Percentiles rank a stretch among this genome's conserved stretches.
Evolutionary conservation across 1,140 invertebrate genomes (phyloP).

Genomic region (Cotesia glomerata): DNA sequence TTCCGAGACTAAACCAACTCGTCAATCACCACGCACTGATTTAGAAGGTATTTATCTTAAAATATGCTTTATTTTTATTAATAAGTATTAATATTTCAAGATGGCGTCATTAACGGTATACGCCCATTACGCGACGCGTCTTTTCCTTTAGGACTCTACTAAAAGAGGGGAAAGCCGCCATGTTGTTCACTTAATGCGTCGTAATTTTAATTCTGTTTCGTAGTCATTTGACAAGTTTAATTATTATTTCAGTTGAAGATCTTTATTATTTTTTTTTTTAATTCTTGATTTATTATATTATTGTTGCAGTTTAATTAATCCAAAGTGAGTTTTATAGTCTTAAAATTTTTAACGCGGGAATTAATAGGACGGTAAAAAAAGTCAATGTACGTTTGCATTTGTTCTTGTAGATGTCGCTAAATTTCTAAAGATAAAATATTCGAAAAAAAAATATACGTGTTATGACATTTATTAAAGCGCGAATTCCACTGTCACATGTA

Average conservation of each 20-base stretch:
- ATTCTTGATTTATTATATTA: conserved; percentile 14
- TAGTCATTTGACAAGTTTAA: neutral
- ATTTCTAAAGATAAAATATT: neutral
- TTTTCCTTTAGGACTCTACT: neutral
- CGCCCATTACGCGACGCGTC: conserved; percentile 34
- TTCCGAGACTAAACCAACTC: conserved; percentile 40
- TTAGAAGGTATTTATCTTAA: conserved; percentile 55
- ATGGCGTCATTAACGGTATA: conserved; percentile 48
- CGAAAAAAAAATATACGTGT: neutral
- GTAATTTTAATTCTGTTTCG: conserved; percentile 19
- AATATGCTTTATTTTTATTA: conserved; percentile 45
- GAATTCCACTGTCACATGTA: conserved; percentile 6
- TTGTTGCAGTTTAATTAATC: neutral
- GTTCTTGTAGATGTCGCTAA: conserved; percentile 15
- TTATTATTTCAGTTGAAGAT: neutral
- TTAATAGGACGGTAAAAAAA: conserved; percentile 35
- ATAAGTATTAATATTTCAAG: conserved; percentile 48
- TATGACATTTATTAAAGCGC: conserved; percentile 5
- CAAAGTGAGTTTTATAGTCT: neutral
- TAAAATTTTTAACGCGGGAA: conserved; percentile 40
- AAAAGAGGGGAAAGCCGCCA: conserved; percentile 46
- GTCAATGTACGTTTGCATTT: neutral
- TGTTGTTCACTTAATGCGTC: conserved; percentile 38
- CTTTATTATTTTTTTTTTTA: neutral
- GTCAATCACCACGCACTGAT: conserved; percentile 48